Evolutionary conservation across 64 coral and sea anemone genomes (phyloP).

Genomic region (Montipora efflorescens): DNA sequence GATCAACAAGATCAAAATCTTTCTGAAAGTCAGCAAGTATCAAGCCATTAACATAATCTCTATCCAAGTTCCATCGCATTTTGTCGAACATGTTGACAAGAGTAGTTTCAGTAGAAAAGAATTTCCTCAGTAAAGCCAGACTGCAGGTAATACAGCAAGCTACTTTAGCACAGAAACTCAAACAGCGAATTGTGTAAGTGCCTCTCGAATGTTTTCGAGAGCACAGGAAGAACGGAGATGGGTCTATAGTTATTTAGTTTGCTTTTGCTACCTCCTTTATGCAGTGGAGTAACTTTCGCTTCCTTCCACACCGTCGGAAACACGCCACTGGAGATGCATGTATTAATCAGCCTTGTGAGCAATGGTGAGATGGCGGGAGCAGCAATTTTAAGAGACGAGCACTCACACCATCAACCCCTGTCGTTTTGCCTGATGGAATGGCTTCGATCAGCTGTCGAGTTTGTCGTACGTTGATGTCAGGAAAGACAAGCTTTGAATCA

Average conservation of each 20-base stretch:
- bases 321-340: neutral
- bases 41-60: neutral
- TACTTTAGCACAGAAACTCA: neutral
- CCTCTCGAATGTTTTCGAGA: neutral
- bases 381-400: conserved; percentile 36
- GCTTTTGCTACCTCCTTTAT: neutral
- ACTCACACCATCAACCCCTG: conserved; percentile 38
- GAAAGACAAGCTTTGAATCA: conserved; percentile 2
- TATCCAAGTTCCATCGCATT: conserved; percentile 20
- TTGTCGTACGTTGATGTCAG: neutral
- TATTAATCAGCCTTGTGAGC: neutral
- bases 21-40: conserved; percentile 27
- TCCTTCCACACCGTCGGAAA: neutral
- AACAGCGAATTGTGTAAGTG: neutral
- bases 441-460: neutral
- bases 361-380: conserved; percentile 11
- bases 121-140: neutral
- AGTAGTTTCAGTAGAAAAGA: conserved; percentile 25
- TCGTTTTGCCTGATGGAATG: conserved; percentile 28
- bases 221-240: neutral
- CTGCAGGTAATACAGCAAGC: conserved; percentile 1
- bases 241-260: neutral
- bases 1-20: conserved; percentile 14
- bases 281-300: neutral
- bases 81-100: conserved; percentile 16